Evolutionary conservation across 2,888 invertebrate species (phyloP).

Genomic region (Cactoblastis cactorum): DNA sequence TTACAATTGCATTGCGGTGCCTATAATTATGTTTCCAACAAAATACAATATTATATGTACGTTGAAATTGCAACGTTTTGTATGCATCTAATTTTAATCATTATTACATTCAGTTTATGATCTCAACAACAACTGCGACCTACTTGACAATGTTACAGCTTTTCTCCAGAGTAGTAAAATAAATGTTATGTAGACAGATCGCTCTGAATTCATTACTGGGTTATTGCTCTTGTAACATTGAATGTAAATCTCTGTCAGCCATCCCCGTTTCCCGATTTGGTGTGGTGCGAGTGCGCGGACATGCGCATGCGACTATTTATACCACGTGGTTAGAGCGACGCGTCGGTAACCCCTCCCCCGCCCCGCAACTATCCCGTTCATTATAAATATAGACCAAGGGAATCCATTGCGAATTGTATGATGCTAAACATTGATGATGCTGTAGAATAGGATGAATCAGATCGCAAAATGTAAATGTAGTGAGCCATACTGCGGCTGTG

Average conservation of each 20-base stretch:
- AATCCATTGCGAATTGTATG: slow-evolving; percentile 61
- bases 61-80: background rate
- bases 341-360: slow-evolving; percentile 23
- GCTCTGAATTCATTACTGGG: slow-evolving; percentile 13
- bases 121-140: background rate
- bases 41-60: background rate
- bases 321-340: slow-evolving; percentile 54
- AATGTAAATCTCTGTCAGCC: slow-evolving; percentile 31
- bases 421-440: slow-evolving; percentile 32
- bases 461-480: slow-evolving; percentile 33
- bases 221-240: slow-evolving; percentile 20
- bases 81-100: slow-evolving; percentile 6
- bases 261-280: slow-evolving; percentile 70
- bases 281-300: slow-evolving; percentile 55
- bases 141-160: background rate
- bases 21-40: background rate
- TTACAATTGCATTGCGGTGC: background rate
- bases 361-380: slow-evolving; percentile 42
- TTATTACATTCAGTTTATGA: background rate
- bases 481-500: slow-evolving; percentile 14
- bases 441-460: slow-evolving; percentile 42
- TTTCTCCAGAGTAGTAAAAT: background rate
- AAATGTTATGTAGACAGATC: slow-evolving; percentile 5
- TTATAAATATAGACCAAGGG: slow-evolving; percentile 66
- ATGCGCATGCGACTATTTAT: slow-evolving; percentile 70